These are phyloP conservation scores for Micromys minutus DNA, from an alignment of 2,113 vertebrate species.

Conservation along the genomic window DNA sequence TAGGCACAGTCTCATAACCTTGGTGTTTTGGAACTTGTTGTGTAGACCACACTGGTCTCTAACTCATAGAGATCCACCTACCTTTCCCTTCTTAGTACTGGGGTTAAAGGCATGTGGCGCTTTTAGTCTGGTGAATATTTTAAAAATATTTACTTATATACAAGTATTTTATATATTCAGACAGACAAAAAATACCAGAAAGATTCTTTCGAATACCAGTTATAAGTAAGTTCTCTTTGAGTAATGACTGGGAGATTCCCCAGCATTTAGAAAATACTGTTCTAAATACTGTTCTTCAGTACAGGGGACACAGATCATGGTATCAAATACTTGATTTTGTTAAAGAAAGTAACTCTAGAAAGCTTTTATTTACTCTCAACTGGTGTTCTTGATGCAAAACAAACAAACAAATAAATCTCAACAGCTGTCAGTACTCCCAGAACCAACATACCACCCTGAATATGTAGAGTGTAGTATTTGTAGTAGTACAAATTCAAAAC, in stretches of 20 bases:
- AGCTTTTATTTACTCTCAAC: neutral
- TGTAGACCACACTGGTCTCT: neutral
- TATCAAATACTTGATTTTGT: neutral
- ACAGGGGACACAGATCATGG: neutral
- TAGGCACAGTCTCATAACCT: neutral
- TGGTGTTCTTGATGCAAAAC: neutral
- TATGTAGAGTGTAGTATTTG: neutral
- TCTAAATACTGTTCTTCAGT: neutral
- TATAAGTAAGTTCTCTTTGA: neutral
- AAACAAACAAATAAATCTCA: neutral
- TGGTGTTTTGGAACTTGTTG: neutral
- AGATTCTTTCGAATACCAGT: neutral
- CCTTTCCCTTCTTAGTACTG: neutral
- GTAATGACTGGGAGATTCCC: neutral
- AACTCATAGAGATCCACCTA: neutral
- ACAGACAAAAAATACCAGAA: neutral
- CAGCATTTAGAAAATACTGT: neutral
- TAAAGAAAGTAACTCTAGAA: neutral
- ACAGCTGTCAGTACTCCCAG: neutral
- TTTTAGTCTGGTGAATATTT: neutral
- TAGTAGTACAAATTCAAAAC: neutral
- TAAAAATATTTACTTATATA: neutral
- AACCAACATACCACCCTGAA: neutral
- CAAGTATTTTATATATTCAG: neutral
- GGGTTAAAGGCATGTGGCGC: neutral